Evolutionary conservation across 2,113 vertebrate species (phyloP).

Genomic region (Cercopithecus mona): DNA sequence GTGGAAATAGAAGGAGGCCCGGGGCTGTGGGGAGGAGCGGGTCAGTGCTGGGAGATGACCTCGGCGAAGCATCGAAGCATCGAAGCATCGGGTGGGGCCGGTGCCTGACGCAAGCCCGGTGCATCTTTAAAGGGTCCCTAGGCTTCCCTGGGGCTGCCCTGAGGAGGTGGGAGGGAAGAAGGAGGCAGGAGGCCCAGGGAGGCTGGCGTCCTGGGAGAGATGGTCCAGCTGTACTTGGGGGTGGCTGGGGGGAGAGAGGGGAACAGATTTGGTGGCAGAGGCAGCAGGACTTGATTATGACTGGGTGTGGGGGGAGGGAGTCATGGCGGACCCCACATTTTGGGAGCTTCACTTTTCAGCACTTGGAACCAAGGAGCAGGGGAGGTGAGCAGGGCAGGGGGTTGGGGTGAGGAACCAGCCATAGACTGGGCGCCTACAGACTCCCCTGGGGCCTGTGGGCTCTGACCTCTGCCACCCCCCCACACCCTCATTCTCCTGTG

Average conservation of each 20-base stretch:
- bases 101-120: too few relatives aligned
- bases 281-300: too few relatives aligned
- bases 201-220: not conserved
- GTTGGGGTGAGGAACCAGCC: not conserved
- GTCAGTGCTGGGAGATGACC: too few relatives aligned
- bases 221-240: not conserved
- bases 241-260: not conserved
- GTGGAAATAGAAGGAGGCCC: not conserved
- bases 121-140: not conserved
- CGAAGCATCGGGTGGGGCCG: accelerated
- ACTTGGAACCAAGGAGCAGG: not conserved
- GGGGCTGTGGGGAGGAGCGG: accelerated
- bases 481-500: not conserved
- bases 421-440: not conserved
- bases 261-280: not conserved
- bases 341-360: not conserved
- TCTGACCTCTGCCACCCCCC: too few relatives aligned
- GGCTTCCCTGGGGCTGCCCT: not conserved
- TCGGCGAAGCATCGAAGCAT: accelerated
- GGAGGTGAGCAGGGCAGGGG: not conserved
- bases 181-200: not conserved
- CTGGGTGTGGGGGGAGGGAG: too few relatives aligned
- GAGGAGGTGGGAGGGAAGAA: accelerated
- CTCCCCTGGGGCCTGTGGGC: not conserved
- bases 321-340: not conserved